A percentile compares a stretch with the other conserved stretches of the same genome.
These are phyloP conservation scores for Buathra laborator DNA, from an alignment of 2,888 invertebrate species.

Conservation along the genomic window DNA sequence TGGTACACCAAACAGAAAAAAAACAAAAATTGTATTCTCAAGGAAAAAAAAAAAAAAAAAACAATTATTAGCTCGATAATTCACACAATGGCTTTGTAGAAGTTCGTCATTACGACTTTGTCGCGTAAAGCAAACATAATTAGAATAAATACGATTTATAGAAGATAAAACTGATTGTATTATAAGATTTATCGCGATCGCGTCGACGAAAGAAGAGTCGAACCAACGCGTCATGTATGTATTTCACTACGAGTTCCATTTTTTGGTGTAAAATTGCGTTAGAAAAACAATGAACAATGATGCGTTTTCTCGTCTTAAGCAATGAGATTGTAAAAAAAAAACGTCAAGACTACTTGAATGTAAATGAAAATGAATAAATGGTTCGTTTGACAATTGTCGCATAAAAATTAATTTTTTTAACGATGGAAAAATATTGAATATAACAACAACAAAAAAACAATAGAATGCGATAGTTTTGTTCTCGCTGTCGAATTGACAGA, in stretches of 20 bases:
- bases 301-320: slow-evolving; percentile 38
- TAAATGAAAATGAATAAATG: slow-evolving; percentile 61
- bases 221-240: slow-evolving; percentile 35
- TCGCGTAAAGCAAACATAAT: slow-evolving; percentile 36
- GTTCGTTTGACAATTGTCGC: slow-evolving; percentile 55
- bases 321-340: slow-evolving; percentile 49
- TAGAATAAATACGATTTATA: slow-evolving; percentile 51
- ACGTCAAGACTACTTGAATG: slow-evolving; percentile 41
- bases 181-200: slow-evolving; percentile 49
- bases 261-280: slow-evolving; percentile 60
- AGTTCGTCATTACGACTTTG: slow-evolving; percentile 39
- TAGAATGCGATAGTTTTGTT: slow-evolving; percentile 20
- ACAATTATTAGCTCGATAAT: slow-evolving; percentile 12
- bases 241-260: slow-evolving; percentile 43
- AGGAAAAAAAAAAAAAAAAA: slow-evolving; percentile 6
- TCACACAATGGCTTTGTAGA: slow-evolving; percentile 45
- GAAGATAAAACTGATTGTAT: slow-evolving; percentile 45
- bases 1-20: neutral
- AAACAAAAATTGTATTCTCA: neutral
- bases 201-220: slow-evolving; percentile 20
- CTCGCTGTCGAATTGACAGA: slow-evolving; percentile 73
- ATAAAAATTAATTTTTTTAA: neutral
- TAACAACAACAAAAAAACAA: slow-evolving; percentile 38
- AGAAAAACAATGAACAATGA: slow-evolving; percentile 9
- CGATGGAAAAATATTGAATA: neutral